phyloP scores from a whole-genome alignment of 2,888 invertebrate genomes.

The Acholoe squamosa region DNA sequence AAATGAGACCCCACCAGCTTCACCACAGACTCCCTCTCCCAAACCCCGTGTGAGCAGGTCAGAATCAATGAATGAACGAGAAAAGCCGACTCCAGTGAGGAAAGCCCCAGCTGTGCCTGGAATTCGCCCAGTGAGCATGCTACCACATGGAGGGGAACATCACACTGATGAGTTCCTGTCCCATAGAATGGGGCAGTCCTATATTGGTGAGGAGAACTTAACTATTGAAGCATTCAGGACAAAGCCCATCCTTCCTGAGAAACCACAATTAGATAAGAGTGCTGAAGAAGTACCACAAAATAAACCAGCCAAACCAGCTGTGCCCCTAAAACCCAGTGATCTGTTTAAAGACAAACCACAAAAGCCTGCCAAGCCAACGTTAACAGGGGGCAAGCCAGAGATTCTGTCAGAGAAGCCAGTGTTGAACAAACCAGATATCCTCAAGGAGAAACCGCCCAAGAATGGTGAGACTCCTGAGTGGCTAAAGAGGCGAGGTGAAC shows the following conservation, averaged over 20 bases:
- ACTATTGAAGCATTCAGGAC: background rate
- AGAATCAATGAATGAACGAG: background rate
- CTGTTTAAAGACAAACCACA: background rate
- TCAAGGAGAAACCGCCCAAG: constrained; percentile 17
- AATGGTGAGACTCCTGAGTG: constrained; percentile 16
- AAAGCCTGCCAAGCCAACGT: background rate
- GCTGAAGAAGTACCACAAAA: background rate
- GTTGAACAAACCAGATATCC: background rate
- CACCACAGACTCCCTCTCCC: background rate
- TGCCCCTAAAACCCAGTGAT: constrained; percentile 9
- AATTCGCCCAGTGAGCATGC: background rate
- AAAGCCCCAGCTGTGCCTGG: constrained; percentile 39
- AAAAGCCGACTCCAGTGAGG: constrained; percentile 48
- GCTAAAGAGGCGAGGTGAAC: constrained; percentile 1
- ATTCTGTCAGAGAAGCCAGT: background rate
- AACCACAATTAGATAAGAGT: background rate
- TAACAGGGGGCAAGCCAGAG: background rate
- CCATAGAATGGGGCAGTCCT: background rate
- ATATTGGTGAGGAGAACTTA: constrained; percentile 1
- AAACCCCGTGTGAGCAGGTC: constrained; percentile 33
- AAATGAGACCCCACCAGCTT: background rate
- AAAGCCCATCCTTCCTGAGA: background rate
- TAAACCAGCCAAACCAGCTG: constrained; percentile 25
- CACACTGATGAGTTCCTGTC: background rate
- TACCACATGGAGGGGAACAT: background rate